phyloP scores from a whole-genome alignment of 2,113 vertebrate genomes.

The Crotalus helleri region DNA sequence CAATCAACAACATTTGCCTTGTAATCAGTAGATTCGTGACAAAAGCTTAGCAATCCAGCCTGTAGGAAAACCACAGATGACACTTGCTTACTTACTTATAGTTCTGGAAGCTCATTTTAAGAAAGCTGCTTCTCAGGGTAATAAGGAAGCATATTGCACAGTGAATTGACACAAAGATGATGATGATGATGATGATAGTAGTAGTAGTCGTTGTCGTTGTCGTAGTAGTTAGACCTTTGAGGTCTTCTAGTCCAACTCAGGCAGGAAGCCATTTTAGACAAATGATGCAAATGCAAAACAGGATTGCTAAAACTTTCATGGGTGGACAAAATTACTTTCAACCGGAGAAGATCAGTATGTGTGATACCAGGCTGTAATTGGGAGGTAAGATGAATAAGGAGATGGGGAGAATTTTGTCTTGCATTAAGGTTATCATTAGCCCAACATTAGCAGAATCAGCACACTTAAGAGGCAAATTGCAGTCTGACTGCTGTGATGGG shows the following conservation, averaged over 20 bases:
- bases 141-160: slow-evolving; percentile 9
- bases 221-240: no score
- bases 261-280: no score
- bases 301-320: background rate
- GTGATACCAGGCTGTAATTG: accelerated
- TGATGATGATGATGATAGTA: no score
- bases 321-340: slow-evolving; percentile 19
- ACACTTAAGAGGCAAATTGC: slow-evolving; percentile 1
- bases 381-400: background rate
- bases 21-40: background rate
- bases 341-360: background rate
- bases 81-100: background rate
- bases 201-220: no score
- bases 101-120: background rate
- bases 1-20: slow-evolving; percentile 19
- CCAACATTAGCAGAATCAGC: background rate
- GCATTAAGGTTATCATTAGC: background rate
- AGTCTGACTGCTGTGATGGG: background rate
- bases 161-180: background rate
- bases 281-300: background rate
- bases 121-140: background rate
- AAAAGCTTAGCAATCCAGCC: background rate
- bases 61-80: background rate
- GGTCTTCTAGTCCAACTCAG: no score
- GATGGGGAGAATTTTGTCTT: background rate